Evolutionary conservation across 2,797 vertebrate species (phyloP).

Genomic region (Squalus acanthias): DNA sequence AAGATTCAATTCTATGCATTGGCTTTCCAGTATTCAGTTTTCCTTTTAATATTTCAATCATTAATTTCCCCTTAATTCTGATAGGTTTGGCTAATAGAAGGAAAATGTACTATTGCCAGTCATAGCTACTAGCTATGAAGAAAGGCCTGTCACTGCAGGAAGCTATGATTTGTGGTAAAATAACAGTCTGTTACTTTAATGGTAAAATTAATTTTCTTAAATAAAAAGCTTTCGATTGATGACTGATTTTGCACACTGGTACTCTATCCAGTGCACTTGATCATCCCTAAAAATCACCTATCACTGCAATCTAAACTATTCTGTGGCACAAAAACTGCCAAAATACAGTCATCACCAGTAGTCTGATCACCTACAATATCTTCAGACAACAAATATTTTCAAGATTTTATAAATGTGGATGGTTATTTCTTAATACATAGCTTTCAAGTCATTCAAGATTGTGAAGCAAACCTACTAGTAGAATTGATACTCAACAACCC

Average conservation of each 20-base stretch:
- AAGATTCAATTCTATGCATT: neutral
- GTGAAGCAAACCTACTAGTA: neutral
- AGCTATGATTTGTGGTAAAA: neutral
- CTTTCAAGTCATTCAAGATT: neutral
- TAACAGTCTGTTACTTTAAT: neutral
- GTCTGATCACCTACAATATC: neutral
- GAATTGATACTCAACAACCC: neutral
- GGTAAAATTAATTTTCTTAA: neutral
- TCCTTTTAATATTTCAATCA: neutral
- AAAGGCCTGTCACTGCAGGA: neutral
- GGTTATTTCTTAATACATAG: neutral
- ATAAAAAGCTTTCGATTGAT: neutral
- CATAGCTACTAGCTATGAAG: no score
- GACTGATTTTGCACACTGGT: neutral
- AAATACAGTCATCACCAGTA: neutral
- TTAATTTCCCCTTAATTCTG: neutral
- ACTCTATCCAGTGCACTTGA: neutral
- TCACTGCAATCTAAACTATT: neutral
- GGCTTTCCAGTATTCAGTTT: neutral
- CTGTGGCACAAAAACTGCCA: neutral
- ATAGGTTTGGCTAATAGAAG: neutral
- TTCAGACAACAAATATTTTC: neutral
- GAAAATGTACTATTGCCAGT: neutral
- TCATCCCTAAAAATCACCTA: neutral
- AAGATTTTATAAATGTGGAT: neutral